Evolutionary conservation across 2,113 vertebrate genomes (phyloP).

Genomic region (Aegypius monachus): DNA sequence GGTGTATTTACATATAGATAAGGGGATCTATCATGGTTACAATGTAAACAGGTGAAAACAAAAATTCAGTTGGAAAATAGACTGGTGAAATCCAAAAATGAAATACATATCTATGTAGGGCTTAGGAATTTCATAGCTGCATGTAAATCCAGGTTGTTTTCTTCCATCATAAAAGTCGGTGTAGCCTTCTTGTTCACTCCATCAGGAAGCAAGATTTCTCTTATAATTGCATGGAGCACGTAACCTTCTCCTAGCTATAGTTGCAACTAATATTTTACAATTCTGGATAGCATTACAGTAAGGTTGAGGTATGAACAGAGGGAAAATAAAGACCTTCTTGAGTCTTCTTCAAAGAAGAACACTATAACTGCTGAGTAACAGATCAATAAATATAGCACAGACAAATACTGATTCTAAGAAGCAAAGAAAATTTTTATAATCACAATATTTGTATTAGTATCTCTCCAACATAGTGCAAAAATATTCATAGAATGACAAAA

Average conservation of each 20-base stretch:
- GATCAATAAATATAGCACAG: neutral
- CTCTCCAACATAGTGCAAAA: neutral
- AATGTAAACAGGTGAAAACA: neutral
- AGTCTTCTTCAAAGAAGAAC: neutral
- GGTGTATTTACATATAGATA: neutral
- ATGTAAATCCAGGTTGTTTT: neutral
- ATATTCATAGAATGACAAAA: neutral
- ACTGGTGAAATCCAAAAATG: neutral
- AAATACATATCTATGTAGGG: neutral
- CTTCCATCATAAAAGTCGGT: neutral
- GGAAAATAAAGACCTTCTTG: neutral
- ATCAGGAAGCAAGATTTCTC: neutral
- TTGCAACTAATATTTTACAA: neutral
- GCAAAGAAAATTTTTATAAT: neutral
- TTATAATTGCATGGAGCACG: neutral
- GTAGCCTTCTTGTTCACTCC: neutral
- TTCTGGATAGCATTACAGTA: neutral
- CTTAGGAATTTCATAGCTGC: neutral
- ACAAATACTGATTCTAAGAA: neutral
- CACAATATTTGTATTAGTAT: neutral
- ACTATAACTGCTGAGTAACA: neutral
- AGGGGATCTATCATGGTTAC: neutral
- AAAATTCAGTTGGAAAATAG: neutral
- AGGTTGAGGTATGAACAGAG: neutral
- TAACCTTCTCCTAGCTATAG: neutral